A percentile compares a stretch with the other conserved stretches of the same genome.
Conservation (phyloP, 2,797 vertebrate species). For the Sebastes cheni region DNA sequence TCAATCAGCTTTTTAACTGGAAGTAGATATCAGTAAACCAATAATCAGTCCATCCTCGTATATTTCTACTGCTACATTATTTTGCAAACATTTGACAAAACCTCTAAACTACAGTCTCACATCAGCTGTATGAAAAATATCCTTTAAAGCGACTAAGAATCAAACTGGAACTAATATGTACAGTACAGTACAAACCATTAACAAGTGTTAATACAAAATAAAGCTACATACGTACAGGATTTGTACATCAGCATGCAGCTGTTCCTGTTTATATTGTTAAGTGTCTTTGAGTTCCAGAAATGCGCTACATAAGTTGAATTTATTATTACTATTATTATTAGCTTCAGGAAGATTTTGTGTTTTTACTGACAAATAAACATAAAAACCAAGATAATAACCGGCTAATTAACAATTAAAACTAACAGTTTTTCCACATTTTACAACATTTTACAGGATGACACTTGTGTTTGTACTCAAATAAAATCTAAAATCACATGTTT, state of each 20-base stretch:
- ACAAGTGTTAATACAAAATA: conserved; percentile 20
- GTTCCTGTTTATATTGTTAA: no score
- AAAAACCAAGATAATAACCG: background rate
- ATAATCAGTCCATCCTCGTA: background rate
- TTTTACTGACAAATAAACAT: background rate
- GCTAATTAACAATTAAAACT: background rate
- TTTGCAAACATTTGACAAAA: background rate
- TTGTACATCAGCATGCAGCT: conserved; percentile 43
- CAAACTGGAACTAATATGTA: conserved; percentile 11
- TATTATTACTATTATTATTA: no score
- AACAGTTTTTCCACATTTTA: background rate
- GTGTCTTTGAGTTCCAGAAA: no score
- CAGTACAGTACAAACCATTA: conserved; percentile 26
- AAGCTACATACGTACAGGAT: conserved; percentile 4
- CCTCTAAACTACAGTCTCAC: background rate
- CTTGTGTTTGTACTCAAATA: background rate
- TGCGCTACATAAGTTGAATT: no score
- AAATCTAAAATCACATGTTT: background rate
- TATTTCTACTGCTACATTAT: conserved; percentile 1
- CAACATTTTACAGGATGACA: background rate
- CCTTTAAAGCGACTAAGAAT: background rate
- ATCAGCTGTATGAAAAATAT: background rate
- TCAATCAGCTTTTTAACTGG: no score
- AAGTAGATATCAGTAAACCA: background rate
- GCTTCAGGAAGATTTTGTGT: background rate